Evolutionary conservation across 1,140 invertebrate species (phyloP).

Genomic region (Lordiphosa mommai): DNA sequence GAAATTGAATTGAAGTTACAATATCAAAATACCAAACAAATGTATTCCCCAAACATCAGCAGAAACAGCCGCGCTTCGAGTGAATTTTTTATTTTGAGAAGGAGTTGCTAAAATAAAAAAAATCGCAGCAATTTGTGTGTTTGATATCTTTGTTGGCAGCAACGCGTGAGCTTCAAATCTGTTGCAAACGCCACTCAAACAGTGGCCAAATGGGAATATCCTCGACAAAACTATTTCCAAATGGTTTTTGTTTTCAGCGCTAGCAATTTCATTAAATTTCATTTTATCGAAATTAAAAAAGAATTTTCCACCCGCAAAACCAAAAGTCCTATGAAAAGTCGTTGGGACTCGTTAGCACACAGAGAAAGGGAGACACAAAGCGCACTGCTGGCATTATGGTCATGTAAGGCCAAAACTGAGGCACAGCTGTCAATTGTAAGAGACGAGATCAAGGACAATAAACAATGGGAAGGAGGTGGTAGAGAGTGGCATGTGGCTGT

Average conservation of each 20-base stretch:
- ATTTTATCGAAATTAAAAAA: conserved; percentile 44
- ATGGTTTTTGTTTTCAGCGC: neutral
- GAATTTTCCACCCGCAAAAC: conserved; percentile 13
- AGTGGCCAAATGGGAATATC: conserved; percentile 13
- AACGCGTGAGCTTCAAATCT: conserved; percentile 27
- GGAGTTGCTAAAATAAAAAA: conserved; percentile 22
- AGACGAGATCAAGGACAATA: conserved; percentile 5
- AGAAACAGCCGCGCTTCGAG: neutral
- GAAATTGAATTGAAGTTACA: conserved; percentile 8
- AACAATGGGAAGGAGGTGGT: conserved; percentile 2
- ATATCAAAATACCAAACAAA: conserved; percentile 24
- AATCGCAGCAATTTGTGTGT: conserved; percentile 31
- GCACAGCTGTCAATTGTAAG: conserved; percentile 31
- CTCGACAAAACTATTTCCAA: conserved; percentile 29
- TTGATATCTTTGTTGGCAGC: conserved; percentile 21
- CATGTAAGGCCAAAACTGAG: conserved; percentile 1
- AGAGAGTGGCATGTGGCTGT: conserved; percentile 33
- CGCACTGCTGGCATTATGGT: conserved; percentile 5
- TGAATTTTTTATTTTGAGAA: conserved; percentile 16
- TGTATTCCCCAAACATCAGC: conserved; percentile 4
- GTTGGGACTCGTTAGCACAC: neutral
- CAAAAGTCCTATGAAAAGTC: neutral
- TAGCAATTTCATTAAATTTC: conserved; percentile 36
- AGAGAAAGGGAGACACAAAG: neutral
- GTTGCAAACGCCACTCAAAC: conserved; percentile 8